Evolutionary conservation across 2,113 vertebrate species (phyloP).

Genomic region (Pelmatolapia mariae): DNA sequence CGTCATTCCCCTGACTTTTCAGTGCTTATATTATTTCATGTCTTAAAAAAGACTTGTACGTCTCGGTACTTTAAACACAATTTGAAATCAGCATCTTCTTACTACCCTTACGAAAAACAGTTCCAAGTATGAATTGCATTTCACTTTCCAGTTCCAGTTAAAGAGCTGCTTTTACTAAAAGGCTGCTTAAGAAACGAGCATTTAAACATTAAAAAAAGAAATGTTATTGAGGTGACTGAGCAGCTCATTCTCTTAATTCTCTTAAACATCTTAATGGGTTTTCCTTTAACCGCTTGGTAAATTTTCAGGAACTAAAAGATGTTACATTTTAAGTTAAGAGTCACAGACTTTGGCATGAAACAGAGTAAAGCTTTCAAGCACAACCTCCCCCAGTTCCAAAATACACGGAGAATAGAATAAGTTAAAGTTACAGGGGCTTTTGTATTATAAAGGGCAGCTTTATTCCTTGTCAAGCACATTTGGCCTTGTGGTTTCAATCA

Average conservation of each 20-base stretch:
- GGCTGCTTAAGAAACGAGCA: not conserved
- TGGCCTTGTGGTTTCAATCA: not conserved
- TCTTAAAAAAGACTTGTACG: not conserved
- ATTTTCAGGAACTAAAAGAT: not conserved
- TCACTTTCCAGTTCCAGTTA: not conserved
- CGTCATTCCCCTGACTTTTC: not conserved
- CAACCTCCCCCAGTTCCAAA: not conserved
- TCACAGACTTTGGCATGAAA: not conserved
- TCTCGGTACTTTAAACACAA: not conserved
- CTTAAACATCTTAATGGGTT: fast-evolving
- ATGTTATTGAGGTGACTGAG: not conserved
- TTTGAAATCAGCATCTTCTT: not conserved
- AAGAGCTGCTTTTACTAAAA: not conserved
- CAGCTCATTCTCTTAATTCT: not conserved
- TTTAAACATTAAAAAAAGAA: not conserved
- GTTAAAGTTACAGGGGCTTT: not conserved
- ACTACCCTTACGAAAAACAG: not conserved
- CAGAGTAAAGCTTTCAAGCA: not conserved
- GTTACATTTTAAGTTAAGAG: not conserved
- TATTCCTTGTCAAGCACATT: not conserved
- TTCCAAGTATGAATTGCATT: not conserved
- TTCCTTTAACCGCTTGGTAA: not conserved
- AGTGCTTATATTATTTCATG: not conserved
- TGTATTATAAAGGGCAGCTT: not conserved
- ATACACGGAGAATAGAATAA: not conserved